These are phyloP conservation scores for Brenthis ino DNA, from an alignment of 2,888 invertebrate genomes.

Conservation along the genomic window DNA sequence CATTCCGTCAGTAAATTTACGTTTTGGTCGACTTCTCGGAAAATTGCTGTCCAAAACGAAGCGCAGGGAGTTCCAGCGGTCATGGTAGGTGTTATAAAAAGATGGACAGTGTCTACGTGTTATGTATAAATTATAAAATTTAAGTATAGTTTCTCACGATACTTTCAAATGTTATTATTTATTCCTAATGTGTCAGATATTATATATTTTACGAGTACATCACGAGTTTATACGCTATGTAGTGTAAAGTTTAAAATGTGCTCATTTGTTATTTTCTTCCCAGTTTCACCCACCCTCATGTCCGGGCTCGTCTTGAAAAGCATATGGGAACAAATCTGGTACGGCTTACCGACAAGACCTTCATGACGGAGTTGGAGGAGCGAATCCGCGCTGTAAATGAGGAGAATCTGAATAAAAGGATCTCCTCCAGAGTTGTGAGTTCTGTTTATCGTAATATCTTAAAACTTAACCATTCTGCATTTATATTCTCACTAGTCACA, in stretches of 20 bases:
- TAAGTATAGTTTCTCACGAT: neutral
- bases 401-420: conserved; percentile 84
- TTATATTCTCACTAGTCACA: conserved; percentile 1
- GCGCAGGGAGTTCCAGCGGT: conserved; percentile 46
- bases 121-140: neutral
- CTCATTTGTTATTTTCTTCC: conserved; percentile 23
- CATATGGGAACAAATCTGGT: conserved; percentile 87
- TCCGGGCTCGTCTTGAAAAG: conserved; percentile 85
- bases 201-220: neutral
- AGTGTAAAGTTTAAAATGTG: neutral
- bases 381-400: conserved; percentile 85
- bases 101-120: neutral
- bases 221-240: no score
- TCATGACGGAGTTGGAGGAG: conserved; percentile 85
- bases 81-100: conserved; percentile 44
- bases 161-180: no score
- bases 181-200: neutral
- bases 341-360: conserved; percentile 85
- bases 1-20: conserved; percentile 47
- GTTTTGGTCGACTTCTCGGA: conserved; percentile 26
- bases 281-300: conserved; percentile 85
- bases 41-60: conserved; percentile 56
- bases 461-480: conserved; percentile 2
- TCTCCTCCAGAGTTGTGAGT: conserved; percentile 82
- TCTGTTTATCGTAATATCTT: neutral